Percentiles rank a stretch among this genome's conserved stretches.
These are phyloP conservation scores for Hippoglossus stenolepis DNA, from an alignment of 2,113 vertebrate species.

Conservation along the genomic window DNA sequence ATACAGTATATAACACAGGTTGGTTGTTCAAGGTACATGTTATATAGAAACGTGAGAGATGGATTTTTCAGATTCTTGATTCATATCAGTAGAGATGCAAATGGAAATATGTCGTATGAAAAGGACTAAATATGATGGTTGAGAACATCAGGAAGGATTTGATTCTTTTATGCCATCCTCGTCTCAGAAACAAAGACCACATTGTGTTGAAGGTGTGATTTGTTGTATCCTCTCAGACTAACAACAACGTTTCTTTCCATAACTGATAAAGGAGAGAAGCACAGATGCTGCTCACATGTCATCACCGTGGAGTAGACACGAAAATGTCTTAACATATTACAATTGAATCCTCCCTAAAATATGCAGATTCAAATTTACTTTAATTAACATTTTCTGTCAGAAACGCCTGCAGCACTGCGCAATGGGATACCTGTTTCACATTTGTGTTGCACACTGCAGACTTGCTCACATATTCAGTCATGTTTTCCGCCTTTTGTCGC, in stretches of 20 bases:
- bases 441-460: too few relatives aligned
- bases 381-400: too few relatives aligned
- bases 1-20: background rate
- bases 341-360: background rate
- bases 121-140: too few relatives aligned
- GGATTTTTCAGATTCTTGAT: too few relatives aligned
- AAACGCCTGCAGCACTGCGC: too few relatives aligned
- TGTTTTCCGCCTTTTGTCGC: background rate
- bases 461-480: background rate
- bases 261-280: background rate
- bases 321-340: background rate
- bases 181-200: conserved; percentile 57
- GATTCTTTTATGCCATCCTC: conserved; percentile 30
- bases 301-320: background rate
- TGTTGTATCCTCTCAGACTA: conserved; percentile 26
- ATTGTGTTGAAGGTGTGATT: conserved; percentile 43
- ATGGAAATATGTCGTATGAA: too few relatives aligned
- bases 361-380: background rate
- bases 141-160: background rate
- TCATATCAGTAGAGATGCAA: too few relatives aligned
- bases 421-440: too few relatives aligned
- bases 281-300: background rate
- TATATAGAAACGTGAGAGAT: too few relatives aligned
- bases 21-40: background rate
- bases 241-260: background rate